Percentiles rank a stretch among this genome's conserved stretches.
Evolutionary conservation across 2,113 vertebrate species (phyloP).

Genomic region (Cyprinus carpio): DNA sequence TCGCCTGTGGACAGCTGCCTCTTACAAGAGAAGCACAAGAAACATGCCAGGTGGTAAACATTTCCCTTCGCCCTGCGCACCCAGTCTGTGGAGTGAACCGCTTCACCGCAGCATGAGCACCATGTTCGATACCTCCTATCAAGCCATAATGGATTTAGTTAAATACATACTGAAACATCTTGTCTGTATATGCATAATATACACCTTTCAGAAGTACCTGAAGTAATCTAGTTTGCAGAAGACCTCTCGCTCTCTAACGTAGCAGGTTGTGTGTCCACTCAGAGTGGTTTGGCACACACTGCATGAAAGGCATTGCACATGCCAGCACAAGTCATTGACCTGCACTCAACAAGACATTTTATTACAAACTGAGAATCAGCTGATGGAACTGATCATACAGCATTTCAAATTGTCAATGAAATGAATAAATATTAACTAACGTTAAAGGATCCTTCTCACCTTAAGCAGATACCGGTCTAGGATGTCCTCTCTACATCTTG

Average conservation of each 20-base stretch:
- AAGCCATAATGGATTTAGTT: not conserved
- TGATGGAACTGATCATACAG: not conserved
- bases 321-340: slow-evolving; percentile 97
- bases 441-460: slow-evolving; percentile 75
- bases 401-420: not conserved
- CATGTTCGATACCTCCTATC: slow-evolving; percentile 91
- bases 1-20: slow-evolving; percentile 95
- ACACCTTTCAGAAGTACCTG: slow-evolving; percentile 75
- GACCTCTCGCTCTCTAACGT: slow-evolving; percentile 95
- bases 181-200: not conserved
- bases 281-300: slow-evolving; percentile 91
- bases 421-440: not conserved
- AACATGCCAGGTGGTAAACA: slow-evolving; percentile 94
- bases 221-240: slow-evolving; percentile 98
- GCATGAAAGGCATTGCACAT: slow-evolving; percentile 93
- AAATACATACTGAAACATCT: not conserved
- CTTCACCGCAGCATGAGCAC: slow-evolving; percentile 91
- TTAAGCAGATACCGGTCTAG: slow-evolving; percentile 95
- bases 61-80: slow-evolving; percentile 91
- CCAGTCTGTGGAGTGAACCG: slow-evolving; percentile 94
- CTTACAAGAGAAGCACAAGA: slow-evolving; percentile 96
- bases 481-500: slow-evolving; percentile 87
- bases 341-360: slow-evolving; percentile 59
- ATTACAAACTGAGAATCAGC: too few relatives aligned
- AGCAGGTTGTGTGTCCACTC: slow-evolving; percentile 91